These are phyloP conservation scores for Porites divaricata DNA, from an alignment of 92 coral and sea anemone genomes.

Conservation along the genomic window DNA sequence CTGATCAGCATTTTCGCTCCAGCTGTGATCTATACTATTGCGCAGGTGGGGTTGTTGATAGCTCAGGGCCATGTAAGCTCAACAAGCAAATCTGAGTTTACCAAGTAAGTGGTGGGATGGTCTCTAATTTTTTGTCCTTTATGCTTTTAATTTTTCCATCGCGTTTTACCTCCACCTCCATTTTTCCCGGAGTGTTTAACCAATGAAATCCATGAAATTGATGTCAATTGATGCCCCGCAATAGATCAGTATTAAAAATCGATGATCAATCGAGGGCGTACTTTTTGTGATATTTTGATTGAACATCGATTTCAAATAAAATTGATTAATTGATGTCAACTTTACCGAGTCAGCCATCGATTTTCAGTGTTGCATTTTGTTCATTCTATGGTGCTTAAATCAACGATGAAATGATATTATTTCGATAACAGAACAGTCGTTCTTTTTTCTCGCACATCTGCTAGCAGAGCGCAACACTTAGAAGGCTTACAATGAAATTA, in stretches of 20 bases:
- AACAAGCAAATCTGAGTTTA: conserved; percentile 11
- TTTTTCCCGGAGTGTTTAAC: too few relatives aligned
- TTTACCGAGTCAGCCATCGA: background rate
- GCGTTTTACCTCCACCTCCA: too few relatives aligned
- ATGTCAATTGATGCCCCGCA: too few relatives aligned
- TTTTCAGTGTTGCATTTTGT: background rate
- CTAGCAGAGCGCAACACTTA: background rate
- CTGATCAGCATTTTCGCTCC: background rate
- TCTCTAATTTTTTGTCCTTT: background rate
- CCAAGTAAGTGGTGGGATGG: conserved; percentile 4
- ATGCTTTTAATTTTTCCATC: too few relatives aligned
- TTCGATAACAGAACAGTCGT: background rate
- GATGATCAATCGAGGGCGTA: too few relatives aligned
- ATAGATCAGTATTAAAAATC: too few relatives aligned
- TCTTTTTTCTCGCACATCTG: background rate
- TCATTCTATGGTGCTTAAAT: background rate
- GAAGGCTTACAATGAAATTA: background rate
- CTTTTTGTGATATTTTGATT: too few relatives aligned
- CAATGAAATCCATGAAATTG: too few relatives aligned
- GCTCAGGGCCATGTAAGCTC: conserved; percentile 3
- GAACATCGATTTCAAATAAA: too few relatives aligned
- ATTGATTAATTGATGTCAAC: too few relatives aligned
- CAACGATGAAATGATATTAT: background rate
- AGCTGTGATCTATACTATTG: conserved; percentile 5
- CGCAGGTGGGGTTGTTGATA: conserved; percentile 8